Evolutionary conservation across 2,888 invertebrate genomes (phyloP).

Genomic region (Platypus cylindrus): DNA sequence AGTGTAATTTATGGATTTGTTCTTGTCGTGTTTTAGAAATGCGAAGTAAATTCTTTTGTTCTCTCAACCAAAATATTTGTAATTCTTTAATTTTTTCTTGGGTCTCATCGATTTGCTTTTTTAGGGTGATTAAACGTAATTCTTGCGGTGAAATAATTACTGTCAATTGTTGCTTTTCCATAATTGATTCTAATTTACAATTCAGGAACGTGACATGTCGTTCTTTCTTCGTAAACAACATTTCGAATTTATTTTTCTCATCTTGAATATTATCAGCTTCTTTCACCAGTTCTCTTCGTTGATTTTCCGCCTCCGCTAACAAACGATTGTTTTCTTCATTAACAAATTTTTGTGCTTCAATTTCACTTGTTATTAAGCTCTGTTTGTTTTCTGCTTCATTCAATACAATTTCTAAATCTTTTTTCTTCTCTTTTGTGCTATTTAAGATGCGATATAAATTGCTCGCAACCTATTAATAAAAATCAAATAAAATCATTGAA

Average conservation of each 20-base stretch:
- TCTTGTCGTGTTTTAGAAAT: conserved; percentile 55
- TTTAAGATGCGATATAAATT: conserved; percentile 14
- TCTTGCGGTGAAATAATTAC: conserved; percentile 41
- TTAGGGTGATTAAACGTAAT: conserved; percentile 49
- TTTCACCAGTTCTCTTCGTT: conserved; percentile 32
- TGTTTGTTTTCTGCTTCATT: conserved; percentile 43
- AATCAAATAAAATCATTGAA: background rate
- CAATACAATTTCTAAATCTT: conserved; percentile 28
- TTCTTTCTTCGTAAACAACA: conserved; percentile 35
- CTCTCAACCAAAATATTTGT: conserved; percentile 64
- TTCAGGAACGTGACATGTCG: conserved; percentile 39
- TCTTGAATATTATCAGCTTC: conserved; percentile 34
- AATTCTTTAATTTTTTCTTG: conserved; percentile 49
- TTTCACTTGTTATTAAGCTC: conserved; percentile 44
- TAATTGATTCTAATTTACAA: conserved; percentile 39
- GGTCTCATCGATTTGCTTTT: conserved; percentile 48
- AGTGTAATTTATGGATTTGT: conserved; percentile 54
- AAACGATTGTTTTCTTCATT: conserved; percentile 27
- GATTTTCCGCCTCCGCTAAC: conserved; percentile 30
- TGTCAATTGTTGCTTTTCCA: conserved; percentile 38
- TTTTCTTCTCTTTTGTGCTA: conserved; percentile 32
- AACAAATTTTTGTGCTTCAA: conserved; percentile 38
- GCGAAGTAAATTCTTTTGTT: conserved; percentile 58
- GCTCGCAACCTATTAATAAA: conserved; percentile 10
- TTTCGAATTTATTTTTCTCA: conserved; percentile 37